These are phyloP conservation scores for Baryphthengus martii DNA, from an alignment of 2,113 vertebrate genomes.

Conservation along the genomic window DNA sequence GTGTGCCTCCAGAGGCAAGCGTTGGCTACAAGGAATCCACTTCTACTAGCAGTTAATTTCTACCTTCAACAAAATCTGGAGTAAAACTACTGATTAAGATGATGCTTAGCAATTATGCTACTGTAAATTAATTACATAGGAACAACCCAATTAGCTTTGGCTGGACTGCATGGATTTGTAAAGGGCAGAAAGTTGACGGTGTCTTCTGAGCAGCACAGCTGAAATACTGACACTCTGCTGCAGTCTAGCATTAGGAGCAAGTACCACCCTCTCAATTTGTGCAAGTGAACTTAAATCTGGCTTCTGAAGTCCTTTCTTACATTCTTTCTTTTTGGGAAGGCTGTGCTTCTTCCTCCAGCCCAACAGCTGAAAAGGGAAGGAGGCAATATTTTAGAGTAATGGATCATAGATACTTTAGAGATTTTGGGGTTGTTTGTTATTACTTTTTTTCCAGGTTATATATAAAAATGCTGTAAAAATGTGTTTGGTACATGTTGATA, in stretches of 20 bases:
- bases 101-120: neutral
- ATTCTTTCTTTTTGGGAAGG: neutral
- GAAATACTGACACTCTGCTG: neutral
- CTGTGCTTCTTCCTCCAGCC: neutral
- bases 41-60: neutral
- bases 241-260: slow-evolving; percentile 72
- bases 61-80: neutral
- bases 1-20: neutral
- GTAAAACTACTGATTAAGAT: neutral
- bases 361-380: neutral
- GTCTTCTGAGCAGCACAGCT: neutral
- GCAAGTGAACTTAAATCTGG: slow-evolving; percentile 68
- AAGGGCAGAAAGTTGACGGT: neutral
- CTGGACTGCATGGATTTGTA: neutral
- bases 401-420: neutral
- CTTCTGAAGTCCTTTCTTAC: neutral
- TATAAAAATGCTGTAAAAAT: neutral
- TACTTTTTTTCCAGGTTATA: neutral
- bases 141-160: neutral
- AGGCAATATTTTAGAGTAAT: neutral
- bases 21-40: neutral
- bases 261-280: slow-evolving; percentile 75
- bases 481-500: accelerated
- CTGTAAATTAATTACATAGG: neutral
- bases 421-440: no score